Conservation (phyloP, 2,113 vertebrate genomes). For the Silurus meridionalis region DNA sequence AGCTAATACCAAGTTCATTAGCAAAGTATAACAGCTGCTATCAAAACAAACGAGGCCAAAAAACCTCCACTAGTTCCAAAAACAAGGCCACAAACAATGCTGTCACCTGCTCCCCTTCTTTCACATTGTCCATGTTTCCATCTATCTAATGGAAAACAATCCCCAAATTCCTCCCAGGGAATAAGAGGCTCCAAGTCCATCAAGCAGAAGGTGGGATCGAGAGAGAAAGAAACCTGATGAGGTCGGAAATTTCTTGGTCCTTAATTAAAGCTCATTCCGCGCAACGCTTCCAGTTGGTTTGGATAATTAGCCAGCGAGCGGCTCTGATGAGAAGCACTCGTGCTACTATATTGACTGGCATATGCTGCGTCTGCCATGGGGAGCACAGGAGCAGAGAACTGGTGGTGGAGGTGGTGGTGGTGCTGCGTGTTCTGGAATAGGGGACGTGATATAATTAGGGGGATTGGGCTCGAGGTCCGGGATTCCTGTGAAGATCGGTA, state of each 20-base stretch:
- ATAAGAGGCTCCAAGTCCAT: constrained; percentile 65
- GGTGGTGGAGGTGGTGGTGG: constrained; percentile 30
- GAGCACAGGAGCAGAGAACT: constrained; percentile 52
- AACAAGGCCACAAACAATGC: constrained; percentile 32
- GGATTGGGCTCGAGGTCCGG: constrained; percentile 52
- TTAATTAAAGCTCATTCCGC: constrained; percentile 58
- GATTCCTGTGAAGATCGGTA: constrained; percentile 40
- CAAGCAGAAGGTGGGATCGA: constrained; percentile 56
- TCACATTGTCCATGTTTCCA: constrained; percentile 20
- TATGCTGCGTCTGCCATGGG: constrained; percentile 63
- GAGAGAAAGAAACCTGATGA: constrained; percentile 59
- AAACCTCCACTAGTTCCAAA: constrained; percentile 10
- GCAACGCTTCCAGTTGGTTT: constrained; percentile 54
- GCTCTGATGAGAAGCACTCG: constrained; percentile 45
- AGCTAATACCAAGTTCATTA: constrained; percentile 21
- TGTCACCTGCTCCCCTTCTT: constrained; percentile 54
- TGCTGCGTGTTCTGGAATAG: constrained; percentile 23
- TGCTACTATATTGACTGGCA: constrained; percentile 61
- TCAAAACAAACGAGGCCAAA: constrained; percentile 27
- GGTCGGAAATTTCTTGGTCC: constrained; percentile 57
- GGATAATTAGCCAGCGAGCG: constrained; percentile 48
- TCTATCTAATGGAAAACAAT: constrained; percentile 59
- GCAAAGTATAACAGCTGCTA: constrained; percentile 24
- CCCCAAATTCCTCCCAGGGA: constrained; percentile 48
- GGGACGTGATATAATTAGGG: constrained; percentile 64